These are phyloP conservation scores for Muscicapa striata DNA, from an alignment of 2,797 vertebrate genomes.

Conservation along the genomic window DNA sequence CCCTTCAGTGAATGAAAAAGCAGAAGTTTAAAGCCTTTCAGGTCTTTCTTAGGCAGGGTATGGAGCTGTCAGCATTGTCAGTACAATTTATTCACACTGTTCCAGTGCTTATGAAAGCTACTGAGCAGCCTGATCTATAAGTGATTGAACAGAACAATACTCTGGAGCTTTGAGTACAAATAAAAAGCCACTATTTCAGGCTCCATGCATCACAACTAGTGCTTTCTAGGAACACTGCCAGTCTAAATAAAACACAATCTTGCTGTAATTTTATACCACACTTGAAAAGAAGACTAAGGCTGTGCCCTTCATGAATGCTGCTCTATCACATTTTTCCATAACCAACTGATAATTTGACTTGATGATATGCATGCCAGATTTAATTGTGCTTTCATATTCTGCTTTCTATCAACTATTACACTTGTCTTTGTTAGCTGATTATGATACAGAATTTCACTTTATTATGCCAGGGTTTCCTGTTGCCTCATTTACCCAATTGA, in stretches of 20 bases:
- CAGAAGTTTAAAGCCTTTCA: constrained; percentile 45
- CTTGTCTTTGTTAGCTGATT: constrained; percentile 22
- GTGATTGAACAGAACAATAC: constrained; percentile 67
- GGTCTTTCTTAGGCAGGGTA: constrained; percentile 42
- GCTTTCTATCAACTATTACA: constrained; percentile 3
- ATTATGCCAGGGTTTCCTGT: constrained; percentile 14
- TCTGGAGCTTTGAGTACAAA: constrained; percentile 60
- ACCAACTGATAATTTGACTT: constrained; percentile 41
- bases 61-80: constrained; percentile 58
- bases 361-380: constrained; percentile 18
- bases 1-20: constrained; percentile 28
- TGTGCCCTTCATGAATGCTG: background rate
- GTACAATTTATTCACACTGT: constrained; percentile 69
- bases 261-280: constrained; percentile 40
- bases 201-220: constrained; percentile 46
- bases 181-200: constrained; percentile 62
- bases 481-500: constrained; percentile 21
- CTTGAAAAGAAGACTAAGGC: constrained; percentile 40
- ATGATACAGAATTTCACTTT: constrained; percentile 21
- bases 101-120: constrained; percentile 67
- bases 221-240: constrained; percentile 66
- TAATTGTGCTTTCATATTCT: constrained; percentile 42
- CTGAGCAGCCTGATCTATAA: constrained; percentile 57
- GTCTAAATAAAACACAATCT: constrained; percentile 63
- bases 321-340: constrained; percentile 18